Base-by-base conservation (phyloP, 2,113 vertebrate genomes). In the Silurus asotus region DNA sequence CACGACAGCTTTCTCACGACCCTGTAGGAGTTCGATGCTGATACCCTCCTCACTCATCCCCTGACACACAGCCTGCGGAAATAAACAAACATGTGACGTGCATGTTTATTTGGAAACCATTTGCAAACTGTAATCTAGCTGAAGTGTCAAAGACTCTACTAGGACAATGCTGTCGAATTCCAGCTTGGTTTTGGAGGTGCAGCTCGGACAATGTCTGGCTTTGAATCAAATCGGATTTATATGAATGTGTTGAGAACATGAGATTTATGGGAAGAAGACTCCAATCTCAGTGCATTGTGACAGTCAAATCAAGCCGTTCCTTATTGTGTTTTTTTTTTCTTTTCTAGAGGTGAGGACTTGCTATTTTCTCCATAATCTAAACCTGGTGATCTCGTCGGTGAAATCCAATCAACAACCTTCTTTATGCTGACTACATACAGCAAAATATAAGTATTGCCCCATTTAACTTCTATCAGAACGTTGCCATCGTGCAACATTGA, bases 1-100 rank as follows among this genome's bases (percentile, higher is more conserved):
- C 3, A 96, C 94, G 48, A 97, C 95, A 0, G 94, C 92, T 55
- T 93, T 92, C 64, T 92, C 90, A 0, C 90, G 90, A 88, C 89
- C 92, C 53, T 93, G 89, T 65, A 98, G 90, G 90, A 94, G 89
- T 13, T 92, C 89, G 61, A 96, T 84, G 6, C 87, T 90, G 87
- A 97, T 90, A 72, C 87, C 89, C 37, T 95, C 93, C 82, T 95
- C 93, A 2, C 83, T 58, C 62, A 95, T 88, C 8, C 25, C 81
- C 82, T 76, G 87, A 49, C 93, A 93, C 87, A 95, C 93, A 90
- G 92, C 93, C 91, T 91, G 88, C 56, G 19, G 28, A 49, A n/a
- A 61, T 19, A 37, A 79, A 79, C 17, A 0, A 58, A 78, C 53
- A 25, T 0, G 20, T 75, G 49, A 77, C n/a, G 45, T 17, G 6